phyloP scores from a whole-genome alignment of 2,113 vertebrate species.

The Panthera tigris region DNA sequence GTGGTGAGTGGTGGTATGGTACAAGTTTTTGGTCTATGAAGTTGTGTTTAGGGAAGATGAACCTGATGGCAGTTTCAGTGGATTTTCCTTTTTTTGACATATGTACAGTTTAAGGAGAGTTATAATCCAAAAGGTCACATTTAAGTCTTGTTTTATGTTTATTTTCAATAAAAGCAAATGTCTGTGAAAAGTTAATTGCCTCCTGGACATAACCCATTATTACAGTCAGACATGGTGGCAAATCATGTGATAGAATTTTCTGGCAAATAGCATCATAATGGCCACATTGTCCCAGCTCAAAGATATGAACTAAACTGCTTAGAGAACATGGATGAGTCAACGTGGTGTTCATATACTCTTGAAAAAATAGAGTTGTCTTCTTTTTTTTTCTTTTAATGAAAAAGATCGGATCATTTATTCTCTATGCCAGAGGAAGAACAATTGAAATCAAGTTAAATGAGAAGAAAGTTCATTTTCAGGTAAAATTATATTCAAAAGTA shows the following conservation, averaged over 20 bases:
- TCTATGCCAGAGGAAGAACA: neutral
- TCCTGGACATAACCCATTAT: neutral
- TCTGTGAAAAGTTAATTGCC: neutral
- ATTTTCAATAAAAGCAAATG: neutral
- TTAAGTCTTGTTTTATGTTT: neutral
- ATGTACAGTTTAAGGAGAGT: neutral
- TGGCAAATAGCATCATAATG: neutral
- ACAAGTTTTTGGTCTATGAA: neutral
- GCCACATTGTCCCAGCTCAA: neutral
- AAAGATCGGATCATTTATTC: neutral
- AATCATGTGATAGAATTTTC: neutral
- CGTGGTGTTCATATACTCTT: neutral
- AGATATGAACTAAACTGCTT: neutral
- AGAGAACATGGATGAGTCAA: neutral
- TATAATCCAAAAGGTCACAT: neutral
- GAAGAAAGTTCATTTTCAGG: conserved; percentile 1
- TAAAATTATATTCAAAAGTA: neutral
- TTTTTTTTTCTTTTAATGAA: neutral
- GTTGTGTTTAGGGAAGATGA: neutral
- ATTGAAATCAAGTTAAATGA: neutral
- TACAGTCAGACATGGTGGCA: neutral
- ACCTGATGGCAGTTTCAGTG: neutral
- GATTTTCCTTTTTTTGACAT: neutral
- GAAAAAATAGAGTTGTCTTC: neutral
- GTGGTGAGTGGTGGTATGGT: neutral